Base-by-base conservation (phyloP, 2,113 vertebrate genomes). In the Tichodroma muraria region DNA sequence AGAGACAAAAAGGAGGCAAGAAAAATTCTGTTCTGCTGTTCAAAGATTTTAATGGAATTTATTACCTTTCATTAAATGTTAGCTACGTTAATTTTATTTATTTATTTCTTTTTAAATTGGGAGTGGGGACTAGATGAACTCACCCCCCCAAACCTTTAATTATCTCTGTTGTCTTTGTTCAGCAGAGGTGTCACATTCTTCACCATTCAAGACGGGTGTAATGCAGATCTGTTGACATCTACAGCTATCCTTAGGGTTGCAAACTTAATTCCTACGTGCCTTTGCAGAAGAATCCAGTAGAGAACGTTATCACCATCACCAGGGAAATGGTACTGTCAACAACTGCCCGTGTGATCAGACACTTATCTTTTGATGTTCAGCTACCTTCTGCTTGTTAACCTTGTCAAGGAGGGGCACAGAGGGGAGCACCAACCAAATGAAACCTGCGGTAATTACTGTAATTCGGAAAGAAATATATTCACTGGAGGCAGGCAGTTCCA, bases 301-400 rank as follows among this genome's bases (percentile, higher is more conserved):
- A 37, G 52, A 95, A 70, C 0, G 4, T 68, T 90, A 84, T 89
- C 81, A 52, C 42, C 77, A 80, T 92, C 88, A 72, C 22, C 85
- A 89, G 33, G 83, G 93, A 93, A 93, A 93, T 77, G 37, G 52
- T 45, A 35, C 56, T 92, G 91, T 91, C 96, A 90, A 94, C 85
- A 94, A 71, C 53, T 53, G 69, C 47, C 66, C 9, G 11, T 35
- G 52, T 42, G 72, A 96, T 90, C 89, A 90, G 68, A 70, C 85
- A 92, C 95, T 96, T 95, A 71, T 70, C 86, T 92, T 93, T 66
- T 64, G 78, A 94, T 88, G 89, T 92, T 93, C 86, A 28, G 88
- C 71, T 95, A 42, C 93, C 95, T 97, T 96, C 89, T 95, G 93
- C 96, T 96, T 96, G 94, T 97, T 97, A 97, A 97, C 96, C 95